Base-by-base conservation (phyloP, 2,797 vertebrate species). In the Pseudochirops corinnae region DNA sequence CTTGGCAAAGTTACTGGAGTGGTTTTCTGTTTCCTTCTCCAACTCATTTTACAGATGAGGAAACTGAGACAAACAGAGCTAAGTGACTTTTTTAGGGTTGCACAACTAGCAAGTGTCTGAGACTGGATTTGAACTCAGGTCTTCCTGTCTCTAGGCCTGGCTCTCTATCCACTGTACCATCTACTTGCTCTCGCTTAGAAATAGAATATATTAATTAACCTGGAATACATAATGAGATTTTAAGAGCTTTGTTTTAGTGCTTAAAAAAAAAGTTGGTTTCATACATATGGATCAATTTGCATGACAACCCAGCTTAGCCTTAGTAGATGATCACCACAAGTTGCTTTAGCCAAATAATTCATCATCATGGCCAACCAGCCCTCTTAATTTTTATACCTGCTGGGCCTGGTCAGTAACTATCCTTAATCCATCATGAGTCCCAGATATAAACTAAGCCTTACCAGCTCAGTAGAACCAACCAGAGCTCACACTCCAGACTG, bases 131-230 rank as follows among this genome's bases (percentile, higher is more conserved):
- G 16, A 74, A 39, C 18, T 74, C 7, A 39, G n/a, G n/a, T 21
- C n/a, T 67, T 67, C 62, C 33, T 67, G 33, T n/a, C 14, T 67
- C 62, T 16, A n/a, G 14, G 16, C 62, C 33, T n/a, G 33, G 62
- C 33, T 18, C 14, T 67, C 16, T 67, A 16, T 67, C 16, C 33
- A 0, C 16, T 18, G 62, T 5, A 21, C 67, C 2, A 39, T n/a
- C 6, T 74, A 74, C n/a, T 74, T 74, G n/a, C 33, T 18, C n/a
- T 39, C 24, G 18, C n/a, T 24, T 67, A 1, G n/a, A 52, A 93
- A 52, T 87, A 92, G 29, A 95, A n/a, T 92, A 26, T 95, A 55
- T 93, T 94, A n/a, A 91, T 55, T 94, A 55, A 74, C 50, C 90
- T 50, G 94, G 52, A 24, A 11, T 39, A 57, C 26, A 33, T n/a